Base-by-base conservation (phyloP, 2,888 invertebrate species). In the Globia sparganii region DNA sequence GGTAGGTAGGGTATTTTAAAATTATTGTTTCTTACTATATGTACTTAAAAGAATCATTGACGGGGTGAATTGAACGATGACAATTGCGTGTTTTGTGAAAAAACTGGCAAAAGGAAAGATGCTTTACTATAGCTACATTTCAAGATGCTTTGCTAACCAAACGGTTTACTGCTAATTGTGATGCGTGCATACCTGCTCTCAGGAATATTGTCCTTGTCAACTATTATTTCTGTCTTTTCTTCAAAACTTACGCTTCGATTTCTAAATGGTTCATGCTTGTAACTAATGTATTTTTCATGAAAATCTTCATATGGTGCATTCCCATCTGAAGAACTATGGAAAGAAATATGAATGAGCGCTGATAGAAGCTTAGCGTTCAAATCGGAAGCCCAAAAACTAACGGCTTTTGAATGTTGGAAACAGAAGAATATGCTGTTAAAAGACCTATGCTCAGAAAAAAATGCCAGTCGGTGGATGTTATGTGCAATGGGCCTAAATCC, bases 201-300 rank as follows among this genome's bases (percentile, higher is more conserved):
- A 91, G 91, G 90, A 91, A 92, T 90, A 87, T 94, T 94, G 88
- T 95, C 94, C 91, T 91, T 91, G 87, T 89, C 92, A 91, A 91
- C 91, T 89, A 92, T 91, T 91, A 88, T 94, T 93, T 93, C 96
- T 73, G 95, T 94, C 83, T 95, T 94, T 88, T 98, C 98, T 92
- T 98, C 98, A 88, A 98, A 97, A 90, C 98, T 98, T 86, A 98
- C 97, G 88, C 98, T 98, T 91, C 98, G 97, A 94, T 98, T 98
- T 89, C 98, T 97, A 95, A 98, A 98, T 92, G 98, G 97, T 90
- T 98, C 97, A 90, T 98, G 97, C 95, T 97, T 95, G 97, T 95
- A 97, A 93, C 98, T 98, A 93, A 98, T 97, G 91, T 98, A 97
- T 94, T 98, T 98, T 96, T 98, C 98, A 94, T 98, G 98, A 94